Evolutionary conservation across 2,113 vertebrate genomes (phyloP).

Genomic region (Zeus faber): DNA sequence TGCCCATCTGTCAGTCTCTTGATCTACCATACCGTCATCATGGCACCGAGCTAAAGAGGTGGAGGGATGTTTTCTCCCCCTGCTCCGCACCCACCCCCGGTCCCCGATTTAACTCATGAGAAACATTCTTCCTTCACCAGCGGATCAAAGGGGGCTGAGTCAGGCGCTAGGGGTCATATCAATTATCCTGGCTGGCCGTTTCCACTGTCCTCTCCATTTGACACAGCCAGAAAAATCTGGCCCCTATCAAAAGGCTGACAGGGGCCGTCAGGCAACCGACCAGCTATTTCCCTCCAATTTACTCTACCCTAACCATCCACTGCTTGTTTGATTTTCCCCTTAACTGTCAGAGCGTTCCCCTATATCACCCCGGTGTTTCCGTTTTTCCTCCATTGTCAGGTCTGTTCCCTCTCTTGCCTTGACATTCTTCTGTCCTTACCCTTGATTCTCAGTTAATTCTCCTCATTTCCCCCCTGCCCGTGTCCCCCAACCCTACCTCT

Average conservation of each 20-base stretch:
- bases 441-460: conserved; percentile 5
- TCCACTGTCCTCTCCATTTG: conserved; percentile 60
- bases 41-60: conserved; percentile 17
- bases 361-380: too few species aligned
- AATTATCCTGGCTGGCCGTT: conserved; percentile 64
- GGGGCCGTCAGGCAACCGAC: conserved; percentile 45
- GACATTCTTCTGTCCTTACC: conserved; percentile 22
- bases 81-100: too few species aligned
- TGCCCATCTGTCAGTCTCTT: too few species aligned
- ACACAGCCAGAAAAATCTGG: conserved; percentile 57
- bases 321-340: conserved; percentile 25
- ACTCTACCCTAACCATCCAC: conserved; percentile 35
- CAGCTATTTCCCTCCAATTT: too few species aligned
- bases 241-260: conserved; percentile 53
- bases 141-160: conserved; percentile 60
- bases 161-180: conserved; percentile 61
- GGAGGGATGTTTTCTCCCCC: conserved; percentile 6
- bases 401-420: conserved; percentile 11
- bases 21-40: conserved; percentile 17
- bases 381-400: not conserved
- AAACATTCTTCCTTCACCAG: conserved; percentile 52
- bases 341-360: too few species aligned
- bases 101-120: conserved; percentile 43
- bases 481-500: not conserved
- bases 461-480: not conserved